A percentile compares a stretch with the other conserved stretches of the same genome.
Conservation (phyloP, 2,113 vertebrate genomes). For the Mesoclemmys tuberculata region DNA sequence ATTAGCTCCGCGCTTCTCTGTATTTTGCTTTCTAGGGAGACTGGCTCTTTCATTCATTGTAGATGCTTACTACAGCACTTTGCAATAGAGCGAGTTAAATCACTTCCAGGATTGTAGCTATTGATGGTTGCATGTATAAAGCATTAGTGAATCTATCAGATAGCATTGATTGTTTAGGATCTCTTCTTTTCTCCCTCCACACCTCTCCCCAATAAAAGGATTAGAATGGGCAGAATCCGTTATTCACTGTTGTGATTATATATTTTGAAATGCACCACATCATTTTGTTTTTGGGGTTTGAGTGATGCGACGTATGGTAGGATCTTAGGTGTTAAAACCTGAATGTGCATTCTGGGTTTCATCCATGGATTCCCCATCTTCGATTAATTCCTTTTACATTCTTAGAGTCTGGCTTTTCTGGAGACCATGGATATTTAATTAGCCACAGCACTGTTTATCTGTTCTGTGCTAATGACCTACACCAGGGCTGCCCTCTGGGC, state of each 20-base stretch:
- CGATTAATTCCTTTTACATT: neutral
- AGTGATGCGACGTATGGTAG: accelerated
- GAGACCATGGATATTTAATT: neutral
- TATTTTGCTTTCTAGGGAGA: slow-evolving; percentile 74
- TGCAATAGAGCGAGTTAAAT: neutral
- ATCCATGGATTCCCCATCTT: neutral
- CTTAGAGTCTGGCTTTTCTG: accelerated
- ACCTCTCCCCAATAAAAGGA: neutral
- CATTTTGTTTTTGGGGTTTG: neutral
- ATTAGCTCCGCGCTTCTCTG: slow-evolving; percentile 61
- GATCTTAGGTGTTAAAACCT: neutral
- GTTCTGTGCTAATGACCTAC: neutral
- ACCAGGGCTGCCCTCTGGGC: neutral
- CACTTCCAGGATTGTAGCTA: slow-evolving; percentile 9
- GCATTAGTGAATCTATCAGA: neutral
- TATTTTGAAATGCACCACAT: neutral
- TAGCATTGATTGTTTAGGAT: neutral
- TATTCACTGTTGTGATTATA: neutral
- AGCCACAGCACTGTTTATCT: neutral
- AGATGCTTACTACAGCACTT: slow-evolving; percentile 55
- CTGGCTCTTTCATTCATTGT: neutral
- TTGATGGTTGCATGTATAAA: neutral
- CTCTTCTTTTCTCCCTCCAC: neutral
- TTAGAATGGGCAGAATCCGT: neutral
- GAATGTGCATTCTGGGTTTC: accelerated